phyloP scores from a whole-genome alignment of 2,113 vertebrate genomes.

The Ahaetulla prasina region DNA sequence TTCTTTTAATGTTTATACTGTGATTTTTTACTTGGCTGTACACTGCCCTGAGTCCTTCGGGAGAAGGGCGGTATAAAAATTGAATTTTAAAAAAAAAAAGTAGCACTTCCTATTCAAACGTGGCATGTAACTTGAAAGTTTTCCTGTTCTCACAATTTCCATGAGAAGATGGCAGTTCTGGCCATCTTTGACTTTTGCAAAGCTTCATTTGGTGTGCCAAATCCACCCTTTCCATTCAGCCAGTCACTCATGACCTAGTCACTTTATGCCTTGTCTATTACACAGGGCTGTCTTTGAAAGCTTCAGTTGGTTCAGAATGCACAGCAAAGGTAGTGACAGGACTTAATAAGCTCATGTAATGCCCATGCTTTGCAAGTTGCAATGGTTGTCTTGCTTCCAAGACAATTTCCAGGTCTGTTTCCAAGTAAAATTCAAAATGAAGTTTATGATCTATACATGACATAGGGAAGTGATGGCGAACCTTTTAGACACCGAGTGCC shows the following conservation, averaged over 20 bases:
- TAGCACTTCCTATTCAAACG: background rate
- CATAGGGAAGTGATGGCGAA: background rate
- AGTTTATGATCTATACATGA: background rate
- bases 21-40: no score
- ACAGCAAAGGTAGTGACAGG: background rate
- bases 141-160: background rate
- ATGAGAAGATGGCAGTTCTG: background rate
- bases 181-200: background rate
- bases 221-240: background rate
- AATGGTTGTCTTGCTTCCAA: background rate
- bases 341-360: background rate
- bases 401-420: background rate
- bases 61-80: no score
- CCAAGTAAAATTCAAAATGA: background rate
- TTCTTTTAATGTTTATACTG: no score
- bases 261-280: background rate
- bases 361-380: background rate
- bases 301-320: background rate
- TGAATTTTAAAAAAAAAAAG: no score
- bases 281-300: background rate
- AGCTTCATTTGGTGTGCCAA: background rate
- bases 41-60: no score
- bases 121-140: background rate
- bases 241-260: background rate
- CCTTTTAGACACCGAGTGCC: no score